These are phyloP conservation scores for Orientallactaga sibirica DNA, from an alignment of 2,797 vertebrate species.

Conservation along the genomic window DNA sequence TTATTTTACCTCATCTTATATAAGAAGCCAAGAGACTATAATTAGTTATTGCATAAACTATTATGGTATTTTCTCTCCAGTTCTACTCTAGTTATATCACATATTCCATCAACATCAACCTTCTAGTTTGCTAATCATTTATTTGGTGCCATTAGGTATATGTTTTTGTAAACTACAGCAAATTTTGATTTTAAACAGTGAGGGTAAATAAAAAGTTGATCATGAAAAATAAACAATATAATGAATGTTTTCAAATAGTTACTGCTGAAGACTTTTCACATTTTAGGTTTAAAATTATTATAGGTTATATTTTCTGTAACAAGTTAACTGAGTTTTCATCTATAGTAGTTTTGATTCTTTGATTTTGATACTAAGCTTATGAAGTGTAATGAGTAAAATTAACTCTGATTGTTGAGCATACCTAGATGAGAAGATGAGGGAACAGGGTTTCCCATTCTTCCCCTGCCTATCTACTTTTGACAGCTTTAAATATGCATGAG, in stretches of 20 bases:
- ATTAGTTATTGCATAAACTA: constrained; percentile 9
- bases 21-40: neutral
- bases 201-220: neutral
- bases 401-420: neutral
- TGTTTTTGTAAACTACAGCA: neutral
- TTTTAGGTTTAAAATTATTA: neutral
- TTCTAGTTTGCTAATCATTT: constrained; percentile 11
- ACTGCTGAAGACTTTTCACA: neutral
- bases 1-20: neutral
- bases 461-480: neutral
- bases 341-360: neutral
- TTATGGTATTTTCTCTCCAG: neutral
- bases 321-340: neutral
- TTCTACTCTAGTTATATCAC: constrained; percentile 21
- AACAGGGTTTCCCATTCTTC: neutral
- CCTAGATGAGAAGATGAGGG: neutral
- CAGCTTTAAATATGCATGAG: neutral
- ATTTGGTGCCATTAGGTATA: neutral
- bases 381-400: neutral
- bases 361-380: neutral
- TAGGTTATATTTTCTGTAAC: neutral
- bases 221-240: constrained; percentile 1
- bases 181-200: constrained; percentile 22
- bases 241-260: neutral
- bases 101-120: neutral